Evolutionary conservation across 2,113 vertebrate species (phyloP), one percentile per base, ranked within the genome.

Genomic region (Poicephalus meyeri): DNA sequence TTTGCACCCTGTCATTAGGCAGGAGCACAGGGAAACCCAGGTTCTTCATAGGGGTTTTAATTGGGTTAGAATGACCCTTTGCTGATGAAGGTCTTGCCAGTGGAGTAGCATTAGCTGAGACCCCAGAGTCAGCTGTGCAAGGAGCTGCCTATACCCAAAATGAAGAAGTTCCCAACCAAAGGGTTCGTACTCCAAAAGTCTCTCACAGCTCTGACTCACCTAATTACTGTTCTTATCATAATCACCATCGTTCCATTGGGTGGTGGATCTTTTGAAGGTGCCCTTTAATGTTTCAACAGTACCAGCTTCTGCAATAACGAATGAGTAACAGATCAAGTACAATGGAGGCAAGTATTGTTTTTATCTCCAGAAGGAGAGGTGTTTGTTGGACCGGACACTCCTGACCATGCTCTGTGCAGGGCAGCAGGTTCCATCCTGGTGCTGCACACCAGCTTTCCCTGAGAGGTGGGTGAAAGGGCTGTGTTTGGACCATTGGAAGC

Each of bases 191-290:
- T 52, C 29, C 44, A 4, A 5, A 65, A 63, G 72, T 16, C 47
- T 93, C 61, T 5, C 15, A 4, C 0, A 16, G 84, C 80, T 50
- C 92, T 96, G 95, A 96, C 52, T 95, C 94, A 96, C 74, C 90
- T 85, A 89, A 91, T 94, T 87, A 60, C 71, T 9, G 85, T 24
- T 90, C 39, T 52, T 86, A 73, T 94, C 94, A 15, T 39, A 64
- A 41, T 39, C 87, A 39, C 79, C 56, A 89, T 92, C 70, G 2
- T 39, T 56, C 78, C 56, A 14, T 5, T 64, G 94, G 91, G 94
- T 63, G 94, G 93, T 73, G 93, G 66, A 90, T 47, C 81, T 91
- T 89, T 29, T 50, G 68, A 65, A 95, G 89, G 79, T 86, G 91
- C 71, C 83, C 60, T 82, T 82, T 88, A 72, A 49, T 23, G 64